Base-by-base conservation (phyloP, 2,888 invertebrate species). In the Melieria picta region DNA sequence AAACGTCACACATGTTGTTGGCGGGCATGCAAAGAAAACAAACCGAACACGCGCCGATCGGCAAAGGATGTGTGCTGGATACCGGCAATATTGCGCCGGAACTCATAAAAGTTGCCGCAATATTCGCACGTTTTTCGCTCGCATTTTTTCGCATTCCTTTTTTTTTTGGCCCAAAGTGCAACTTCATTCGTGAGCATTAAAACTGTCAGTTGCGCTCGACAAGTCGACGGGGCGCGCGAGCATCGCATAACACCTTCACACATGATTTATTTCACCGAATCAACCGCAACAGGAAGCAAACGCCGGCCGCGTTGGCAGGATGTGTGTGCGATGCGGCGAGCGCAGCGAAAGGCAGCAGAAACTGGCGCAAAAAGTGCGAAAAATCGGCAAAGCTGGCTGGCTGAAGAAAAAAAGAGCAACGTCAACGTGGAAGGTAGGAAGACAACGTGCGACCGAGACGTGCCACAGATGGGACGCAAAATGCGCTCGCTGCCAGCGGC, bases 181-280 rank as follows among this genome's bases (percentile, higher is more conserved):
- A 80, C 79, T 82, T 81, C 79, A 81, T 83, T 79, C 69, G 74
- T 70, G 74, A 79, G 83, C 81, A 84, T 84, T 84, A 84, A 84
- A 83, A 83, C 81, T 84, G 83, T 84, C 83, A 82, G 83, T 79
- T 76, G 78, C 78, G 78, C 73, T 75, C 74, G 71, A 76, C 72
- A 75, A 64, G 69, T 55, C 61, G 65, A 55, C 62, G 46, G 50
- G 48, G 62, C 62, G 55, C 30, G 69, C 46, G 60, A 58, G 69
- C 55, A 66, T 70, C 77, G 76, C 74, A 76, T 76, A 78, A 84
- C 83, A 83, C 83, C 84, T 84, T 83, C 83, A 81, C 83, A 82
- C 83, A 83, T 83, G 83, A 83, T 83, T 83, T 83, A 83, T 83
- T 81, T 79, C 76, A 72, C 72, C 76, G 78, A 77, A 78, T 79